Evolutionary conservation across 2,888 invertebrate species (phyloP).

Genomic region (Oscheius sp.): DNA sequence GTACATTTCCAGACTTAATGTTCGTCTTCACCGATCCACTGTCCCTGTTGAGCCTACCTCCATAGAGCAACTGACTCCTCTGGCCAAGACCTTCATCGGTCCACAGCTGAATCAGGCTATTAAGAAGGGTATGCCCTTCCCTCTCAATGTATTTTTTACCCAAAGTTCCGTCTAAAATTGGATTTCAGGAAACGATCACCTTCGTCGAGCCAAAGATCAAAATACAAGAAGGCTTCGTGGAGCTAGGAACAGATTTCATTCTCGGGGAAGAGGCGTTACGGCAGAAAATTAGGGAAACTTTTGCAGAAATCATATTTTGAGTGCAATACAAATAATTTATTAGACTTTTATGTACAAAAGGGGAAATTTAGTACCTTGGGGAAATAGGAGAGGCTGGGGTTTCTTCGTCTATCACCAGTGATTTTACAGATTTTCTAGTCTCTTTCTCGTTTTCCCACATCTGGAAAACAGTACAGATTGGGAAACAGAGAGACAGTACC

Average conservation of each 20-base stretch:
- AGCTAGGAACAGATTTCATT: conserved; percentile 67
- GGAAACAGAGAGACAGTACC: not conserved
- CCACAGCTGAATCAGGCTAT: conserved; percentile 64
- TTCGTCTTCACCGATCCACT: conserved; percentile 67
- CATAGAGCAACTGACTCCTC: conserved; percentile 67
- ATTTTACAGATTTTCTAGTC: not conserved
- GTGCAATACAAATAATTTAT: not conserved
- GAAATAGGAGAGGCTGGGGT: no score
- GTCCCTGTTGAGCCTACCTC: conserved; percentile 63
- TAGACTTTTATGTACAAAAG: not conserved
- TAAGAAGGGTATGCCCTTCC: conserved; percentile 69
- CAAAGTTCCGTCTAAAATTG: not conserved
- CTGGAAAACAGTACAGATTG: conserved; percentile 3
- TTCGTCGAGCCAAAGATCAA: conserved; percentile 62
- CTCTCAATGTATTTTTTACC: conserved; percentile 57
- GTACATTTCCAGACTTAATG: conserved; percentile 45
- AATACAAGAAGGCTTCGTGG: conserved; percentile 65
- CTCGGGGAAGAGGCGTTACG: conserved; percentile 61
- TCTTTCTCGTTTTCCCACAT: conserved; percentile 35
- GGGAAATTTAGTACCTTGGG: no score
- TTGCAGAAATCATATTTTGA: conserved; percentile 44
- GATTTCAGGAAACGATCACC: conserved; percentile 63
- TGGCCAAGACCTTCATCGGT: conserved; percentile 70
- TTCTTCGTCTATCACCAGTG: not conserved
- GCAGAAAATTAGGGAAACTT: conserved; percentile 60